phyloP scores from a whole-genome alignment of 2,888 invertebrate species.

The Brenthis daphne region DNA sequence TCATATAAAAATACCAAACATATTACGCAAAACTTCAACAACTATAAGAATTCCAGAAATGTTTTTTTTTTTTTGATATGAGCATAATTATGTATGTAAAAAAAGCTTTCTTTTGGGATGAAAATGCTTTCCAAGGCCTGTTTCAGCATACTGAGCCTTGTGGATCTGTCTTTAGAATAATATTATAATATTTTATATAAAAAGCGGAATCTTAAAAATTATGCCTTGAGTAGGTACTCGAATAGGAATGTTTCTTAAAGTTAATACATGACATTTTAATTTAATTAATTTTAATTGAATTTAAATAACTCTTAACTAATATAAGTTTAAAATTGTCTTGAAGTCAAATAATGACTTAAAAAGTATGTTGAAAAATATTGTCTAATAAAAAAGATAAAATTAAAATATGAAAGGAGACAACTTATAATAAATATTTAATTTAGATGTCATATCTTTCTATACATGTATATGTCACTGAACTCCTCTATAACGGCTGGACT shows the following conservation, averaged over 20 bases:
- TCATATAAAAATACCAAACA: too few species aligned
- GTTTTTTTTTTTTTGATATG: background rate
- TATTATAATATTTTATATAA: slow-evolving; percentile 6
- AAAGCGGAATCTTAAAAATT: background rate
- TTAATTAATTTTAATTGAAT: background rate
- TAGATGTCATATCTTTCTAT: too few species aligned
- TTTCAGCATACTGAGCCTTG: background rate
- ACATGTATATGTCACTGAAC: too few species aligned
- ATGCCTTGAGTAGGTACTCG: background rate
- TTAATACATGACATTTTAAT: too few species aligned
- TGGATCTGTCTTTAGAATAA: slow-evolving; percentile 4
- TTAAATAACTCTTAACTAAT: background rate
- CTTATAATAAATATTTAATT: too few species aligned
- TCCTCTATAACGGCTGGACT: too few species aligned
- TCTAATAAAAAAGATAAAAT: too few species aligned
- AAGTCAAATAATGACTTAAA: too few species aligned
- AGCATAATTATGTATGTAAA: background rate
- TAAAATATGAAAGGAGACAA: too few species aligned
- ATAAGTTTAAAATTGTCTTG: too few species aligned
- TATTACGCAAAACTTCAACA: background rate
- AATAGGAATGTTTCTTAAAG: too few species aligned
- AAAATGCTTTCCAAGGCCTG: background rate
- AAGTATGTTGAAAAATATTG: too few species aligned
- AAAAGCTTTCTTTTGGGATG: background rate
- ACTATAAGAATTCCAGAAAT: background rate